These are phyloP conservation scores for Enteromius thamalakanensis DNA, from an alignment of 2,797 vertebrate genomes.

Conservation along the genomic window DNA sequence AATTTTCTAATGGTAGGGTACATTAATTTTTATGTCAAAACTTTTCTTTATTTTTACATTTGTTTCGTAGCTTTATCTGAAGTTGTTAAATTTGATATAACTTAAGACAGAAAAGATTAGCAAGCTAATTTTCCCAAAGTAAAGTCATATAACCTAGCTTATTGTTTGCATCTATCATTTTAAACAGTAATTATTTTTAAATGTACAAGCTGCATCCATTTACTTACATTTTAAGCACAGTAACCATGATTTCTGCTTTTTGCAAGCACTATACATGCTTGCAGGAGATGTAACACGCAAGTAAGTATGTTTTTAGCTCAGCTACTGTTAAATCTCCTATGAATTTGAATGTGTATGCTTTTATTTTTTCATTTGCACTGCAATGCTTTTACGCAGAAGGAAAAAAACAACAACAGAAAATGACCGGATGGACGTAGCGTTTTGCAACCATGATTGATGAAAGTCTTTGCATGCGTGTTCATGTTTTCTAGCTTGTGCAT, in stretches of 20 bases:
- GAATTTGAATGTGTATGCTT: not conserved
- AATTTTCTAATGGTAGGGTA: not conserved
- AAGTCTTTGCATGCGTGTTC: not conserved
- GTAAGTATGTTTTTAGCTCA: not conserved
- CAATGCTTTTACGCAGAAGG: not conserved
- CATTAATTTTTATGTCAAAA: not conserved
- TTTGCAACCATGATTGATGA: not conserved
- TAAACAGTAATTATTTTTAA: not conserved
- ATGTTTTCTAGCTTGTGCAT: not conserved
- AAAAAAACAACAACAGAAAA: not conserved
- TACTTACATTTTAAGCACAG: not conserved
- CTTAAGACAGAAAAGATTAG: not conserved
- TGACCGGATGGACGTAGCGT: too few species aligned
- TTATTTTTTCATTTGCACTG: not conserved
- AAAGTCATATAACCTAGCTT: not conserved
- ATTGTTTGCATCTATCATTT: not conserved
- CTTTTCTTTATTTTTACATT: not conserved
- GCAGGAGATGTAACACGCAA: not conserved
- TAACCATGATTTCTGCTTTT: not conserved
- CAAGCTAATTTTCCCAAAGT: not conserved
- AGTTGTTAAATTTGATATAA: not conserved
- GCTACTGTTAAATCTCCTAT: not conserved
- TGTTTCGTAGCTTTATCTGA: not conserved
- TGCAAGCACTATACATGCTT: not conserved
- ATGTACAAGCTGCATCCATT: not conserved